These are phyloP conservation scores for Petrolisthes manimaculis DNA, from an alignment of 2,888 invertebrate genomes.

Conservation along the genomic window DNA sequence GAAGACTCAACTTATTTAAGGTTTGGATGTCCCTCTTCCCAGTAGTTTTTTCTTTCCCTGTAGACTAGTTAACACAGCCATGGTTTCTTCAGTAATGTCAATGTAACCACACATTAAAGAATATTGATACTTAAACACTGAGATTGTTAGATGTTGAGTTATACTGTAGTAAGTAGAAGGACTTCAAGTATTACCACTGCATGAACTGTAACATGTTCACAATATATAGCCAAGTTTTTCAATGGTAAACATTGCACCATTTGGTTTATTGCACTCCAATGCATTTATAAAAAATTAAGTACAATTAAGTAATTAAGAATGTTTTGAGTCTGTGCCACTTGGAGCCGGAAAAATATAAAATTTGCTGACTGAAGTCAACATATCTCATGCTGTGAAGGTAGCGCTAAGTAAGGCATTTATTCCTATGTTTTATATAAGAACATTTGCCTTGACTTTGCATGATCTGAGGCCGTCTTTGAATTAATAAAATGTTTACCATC, in stretches of 20 bases:
- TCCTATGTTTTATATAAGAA: slow-evolving; percentile 61
- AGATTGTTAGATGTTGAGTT: slow-evolving; percentile 59
- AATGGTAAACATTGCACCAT: slow-evolving; percentile 54
- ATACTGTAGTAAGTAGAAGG: slow-evolving; percentile 57
- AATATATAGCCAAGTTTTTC: slow-evolving; percentile 51
- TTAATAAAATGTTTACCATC: slow-evolving; percentile 48
- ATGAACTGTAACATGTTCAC: slow-evolving; percentile 59
- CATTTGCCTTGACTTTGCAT: slow-evolving; percentile 39
- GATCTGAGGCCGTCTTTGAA: slow-evolving; percentile 28
- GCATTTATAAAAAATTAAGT: slow-evolving; percentile 19
- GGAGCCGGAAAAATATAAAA: slow-evolving; percentile 35
- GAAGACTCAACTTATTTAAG: background rate
- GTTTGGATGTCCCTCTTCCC: slow-evolving; percentile 43
- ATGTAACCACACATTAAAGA: slow-evolving; percentile 60
- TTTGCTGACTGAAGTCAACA: slow-evolving; percentile 30
- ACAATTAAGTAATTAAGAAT: background rate
- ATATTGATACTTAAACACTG: slow-evolving; percentile 63
- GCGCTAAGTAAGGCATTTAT: slow-evolving; percentile 38
- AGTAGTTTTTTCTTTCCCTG: slow-evolving; percentile 59
- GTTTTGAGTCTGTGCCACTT: slow-evolving; percentile 30
- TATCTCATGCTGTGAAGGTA: slow-evolving; percentile 26
- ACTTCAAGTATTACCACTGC: slow-evolving; percentile 63
- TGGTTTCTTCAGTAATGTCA: slow-evolving; percentile 61
- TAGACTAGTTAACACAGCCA: slow-evolving; percentile 58
- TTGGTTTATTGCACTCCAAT: slow-evolving; percentile 33